These are phyloP conservation scores for Barnardius zonarius DNA, from an alignment of 2,113 vertebrate genomes.

Conservation along the genomic window DNA sequence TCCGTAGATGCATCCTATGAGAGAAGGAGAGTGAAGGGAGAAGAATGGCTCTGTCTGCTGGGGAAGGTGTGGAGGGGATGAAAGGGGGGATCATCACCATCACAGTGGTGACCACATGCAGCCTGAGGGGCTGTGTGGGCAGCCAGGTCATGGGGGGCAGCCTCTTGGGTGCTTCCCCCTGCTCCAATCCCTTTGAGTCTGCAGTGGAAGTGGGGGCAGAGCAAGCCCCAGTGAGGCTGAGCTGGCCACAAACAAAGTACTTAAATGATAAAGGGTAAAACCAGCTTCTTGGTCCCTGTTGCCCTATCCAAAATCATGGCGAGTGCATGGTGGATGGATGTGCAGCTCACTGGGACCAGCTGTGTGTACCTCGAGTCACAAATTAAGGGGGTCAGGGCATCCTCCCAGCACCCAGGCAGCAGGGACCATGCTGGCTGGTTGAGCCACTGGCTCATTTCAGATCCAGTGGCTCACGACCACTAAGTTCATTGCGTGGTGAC, in stretches of 20 bases:
- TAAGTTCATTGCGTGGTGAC: accelerated
- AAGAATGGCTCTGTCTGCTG: background rate
- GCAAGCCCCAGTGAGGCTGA: background rate
- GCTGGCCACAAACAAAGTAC: accelerated
- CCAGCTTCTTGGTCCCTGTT: accelerated
- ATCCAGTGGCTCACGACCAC: background rate
- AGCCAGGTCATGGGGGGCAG: background rate
- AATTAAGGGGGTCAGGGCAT: accelerated
- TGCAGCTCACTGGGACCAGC: background rate
- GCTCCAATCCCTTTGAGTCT: background rate
- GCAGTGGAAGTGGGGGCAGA: background rate
- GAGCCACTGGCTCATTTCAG: background rate
- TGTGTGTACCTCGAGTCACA: accelerated
- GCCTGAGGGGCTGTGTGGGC: background rate
- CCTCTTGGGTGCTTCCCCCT: background rate
- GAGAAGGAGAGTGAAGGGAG: background rate
- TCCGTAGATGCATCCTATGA: background rate
- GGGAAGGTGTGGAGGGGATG: background rate
- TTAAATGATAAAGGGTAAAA: background rate
- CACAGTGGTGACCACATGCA: background rate
- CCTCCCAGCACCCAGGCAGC: accelerated
- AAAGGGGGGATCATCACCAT: background rate
- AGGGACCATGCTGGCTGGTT: accelerated
- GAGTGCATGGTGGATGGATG: accelerated
- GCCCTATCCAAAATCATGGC: accelerated